phyloP scores from a whole-genome alignment of 1,140 invertebrate species.

The Harlomillsia oculata region DNA sequence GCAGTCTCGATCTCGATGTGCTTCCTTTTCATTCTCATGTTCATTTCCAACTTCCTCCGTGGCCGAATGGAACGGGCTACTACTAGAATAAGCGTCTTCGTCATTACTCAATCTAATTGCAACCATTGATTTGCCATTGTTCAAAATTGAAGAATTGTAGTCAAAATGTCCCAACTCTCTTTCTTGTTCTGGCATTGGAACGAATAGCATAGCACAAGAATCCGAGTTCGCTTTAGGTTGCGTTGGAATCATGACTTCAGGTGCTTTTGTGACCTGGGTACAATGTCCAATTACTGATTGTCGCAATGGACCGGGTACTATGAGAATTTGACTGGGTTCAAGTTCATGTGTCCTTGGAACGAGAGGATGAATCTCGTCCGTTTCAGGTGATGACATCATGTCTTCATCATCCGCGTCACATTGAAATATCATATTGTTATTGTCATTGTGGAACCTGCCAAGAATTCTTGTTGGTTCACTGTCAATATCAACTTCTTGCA shows the following conservation, averaged over 20 bases:
- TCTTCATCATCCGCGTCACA: conserved; percentile 1
- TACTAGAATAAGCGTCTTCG: conserved; percentile 22
- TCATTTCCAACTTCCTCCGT: conserved; percentile 20
- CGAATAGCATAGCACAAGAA: background rate
- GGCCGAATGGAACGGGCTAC: conserved; percentile 32
- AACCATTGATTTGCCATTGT: conserved; percentile 13
- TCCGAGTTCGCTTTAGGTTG: background rate
- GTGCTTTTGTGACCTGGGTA: background rate
- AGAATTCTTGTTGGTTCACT: too few relatives aligned
- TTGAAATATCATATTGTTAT: too few relatives aligned
- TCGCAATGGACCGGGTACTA: background rate
- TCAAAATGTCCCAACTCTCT: background rate
- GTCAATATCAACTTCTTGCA: too few relatives aligned
- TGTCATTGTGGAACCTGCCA: too few relatives aligned
- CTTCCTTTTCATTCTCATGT: conserved; percentile 18
- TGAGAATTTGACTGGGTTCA: background rate
- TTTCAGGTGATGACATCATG: background rate
- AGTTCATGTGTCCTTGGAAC: background rate
- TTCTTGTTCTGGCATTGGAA: background rate
- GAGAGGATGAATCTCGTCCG: conserved; percentile 9
- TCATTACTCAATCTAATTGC: conserved; percentile 13
- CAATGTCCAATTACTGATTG: background rate
- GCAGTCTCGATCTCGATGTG: conserved; percentile 18
- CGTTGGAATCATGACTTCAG: background rate
- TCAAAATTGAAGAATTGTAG: too few relatives aligned